phyloP scores from a whole-genome alignment of 2,888 invertebrate species.

The Aphidius colemani region DNA sequence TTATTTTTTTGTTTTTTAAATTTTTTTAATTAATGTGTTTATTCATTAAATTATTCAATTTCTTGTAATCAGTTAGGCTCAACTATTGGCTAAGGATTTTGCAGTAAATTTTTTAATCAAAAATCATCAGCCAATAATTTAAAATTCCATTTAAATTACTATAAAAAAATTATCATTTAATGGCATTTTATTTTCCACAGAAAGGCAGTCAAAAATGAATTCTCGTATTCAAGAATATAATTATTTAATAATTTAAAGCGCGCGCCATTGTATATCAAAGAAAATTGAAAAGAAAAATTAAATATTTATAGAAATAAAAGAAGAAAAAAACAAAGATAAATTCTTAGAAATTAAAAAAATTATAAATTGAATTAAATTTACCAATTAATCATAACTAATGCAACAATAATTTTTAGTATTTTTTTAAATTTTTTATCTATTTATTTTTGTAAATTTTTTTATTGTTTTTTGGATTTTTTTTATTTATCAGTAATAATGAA shows the following conservation, averaged over 20 bases:
- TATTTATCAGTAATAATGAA: neutral
- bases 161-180: no score
- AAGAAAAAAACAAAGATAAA: neutral
- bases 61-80: neutral
- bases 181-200: no score
- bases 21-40: slow-evolving; percentile 14
- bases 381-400: slow-evolving; percentile 18
- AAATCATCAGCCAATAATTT: no score
- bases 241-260: no score
- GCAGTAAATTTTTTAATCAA: no score
- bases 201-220: no score
- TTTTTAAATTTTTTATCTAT: slow-evolving; percentile 20
- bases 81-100: no score
- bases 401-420: slow-evolving; percentile 19
- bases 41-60: neutral
- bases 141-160: no score
- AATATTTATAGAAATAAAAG: slow-evolving; percentile 3
- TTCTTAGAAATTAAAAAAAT: no score
- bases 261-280: no score
- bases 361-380: neutral
- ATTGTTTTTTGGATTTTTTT: slow-evolving; percentile 10
- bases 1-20: no score
- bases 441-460: slow-evolving; percentile 6
- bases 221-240: no score
- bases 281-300: neutral